These are phyloP conservation scores for Huso huso DNA, from an alignment of 2,797 vertebrate genomes.

Conservation along the genomic window DNA sequence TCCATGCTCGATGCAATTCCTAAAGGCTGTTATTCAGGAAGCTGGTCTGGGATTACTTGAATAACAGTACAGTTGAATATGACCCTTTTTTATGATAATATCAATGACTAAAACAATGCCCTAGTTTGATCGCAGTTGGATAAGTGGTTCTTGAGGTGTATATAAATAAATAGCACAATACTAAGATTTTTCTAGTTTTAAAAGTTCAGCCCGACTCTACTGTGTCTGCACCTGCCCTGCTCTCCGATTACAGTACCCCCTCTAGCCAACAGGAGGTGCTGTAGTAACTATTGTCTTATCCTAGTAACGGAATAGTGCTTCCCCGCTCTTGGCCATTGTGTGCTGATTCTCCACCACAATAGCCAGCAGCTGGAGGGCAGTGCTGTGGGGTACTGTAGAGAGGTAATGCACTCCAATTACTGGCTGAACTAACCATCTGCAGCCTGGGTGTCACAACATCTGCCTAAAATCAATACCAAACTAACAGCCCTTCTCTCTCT, in stretches of 20 bases:
- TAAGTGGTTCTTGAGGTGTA: no score
- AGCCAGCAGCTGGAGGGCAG: constrained; percentile 36
- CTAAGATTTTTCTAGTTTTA: no score
- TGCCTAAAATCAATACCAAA: constrained; percentile 24
- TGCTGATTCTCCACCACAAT: constrained; percentile 24
- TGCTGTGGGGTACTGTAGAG: constrained; percentile 10
- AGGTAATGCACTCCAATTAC: constrained; percentile 28
- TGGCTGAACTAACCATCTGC: constrained; percentile 36
- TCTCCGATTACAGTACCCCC: neutral
- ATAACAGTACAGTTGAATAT: no score
- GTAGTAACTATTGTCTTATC: constrained; percentile 48
- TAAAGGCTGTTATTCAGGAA: no score
- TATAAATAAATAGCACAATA: no score
- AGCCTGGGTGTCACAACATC: constrained; percentile 23
- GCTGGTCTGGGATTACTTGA: no score
- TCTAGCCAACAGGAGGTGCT: constrained; percentile 55
- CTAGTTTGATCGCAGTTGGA: no score
- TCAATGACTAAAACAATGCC: no score
- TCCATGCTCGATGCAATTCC: no score
- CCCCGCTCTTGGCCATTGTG: constrained; percentile 13
- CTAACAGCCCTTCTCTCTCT: neutral
- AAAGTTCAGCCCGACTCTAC: no score
- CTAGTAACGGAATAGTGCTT: neutral
- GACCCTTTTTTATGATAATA: no score
- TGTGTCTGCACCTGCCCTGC: no score